phyloP scores from a whole-genome alignment of 2,113 vertebrate species.

The Ammospiza nelsoni region DNA sequence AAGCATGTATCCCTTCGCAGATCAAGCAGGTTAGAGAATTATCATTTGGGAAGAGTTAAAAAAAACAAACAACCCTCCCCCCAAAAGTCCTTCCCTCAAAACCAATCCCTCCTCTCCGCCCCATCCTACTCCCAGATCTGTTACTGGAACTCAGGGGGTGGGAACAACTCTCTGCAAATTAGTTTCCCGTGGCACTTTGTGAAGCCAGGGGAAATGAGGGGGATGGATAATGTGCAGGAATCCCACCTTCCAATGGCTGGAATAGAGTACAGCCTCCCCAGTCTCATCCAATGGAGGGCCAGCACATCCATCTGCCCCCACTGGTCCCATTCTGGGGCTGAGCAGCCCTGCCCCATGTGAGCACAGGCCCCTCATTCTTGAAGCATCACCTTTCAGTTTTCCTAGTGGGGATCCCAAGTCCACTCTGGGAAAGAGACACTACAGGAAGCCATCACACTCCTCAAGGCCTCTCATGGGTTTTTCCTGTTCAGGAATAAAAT shows the following conservation, averaged over 20 bases:
- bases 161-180: background rate
- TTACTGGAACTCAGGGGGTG: background rate
- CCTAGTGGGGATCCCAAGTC: fast-evolving
- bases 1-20: background rate
- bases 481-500: background rate
- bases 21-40: background rate
- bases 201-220: background rate
- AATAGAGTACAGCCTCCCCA: fast-evolving
- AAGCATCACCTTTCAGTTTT: background rate
- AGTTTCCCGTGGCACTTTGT: background rate
- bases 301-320: background rate
- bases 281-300: background rate
- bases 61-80: background rate
- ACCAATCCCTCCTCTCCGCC: background rate
- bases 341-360: fast-evolving
- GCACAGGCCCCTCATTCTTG: background rate
- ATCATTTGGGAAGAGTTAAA: background rate
- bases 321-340: background rate
- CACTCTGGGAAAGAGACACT: background rate
- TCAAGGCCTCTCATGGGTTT: background rate
- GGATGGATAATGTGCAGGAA: background rate
- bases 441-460: background rate
- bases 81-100: background rate
- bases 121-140: background rate
- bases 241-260: background rate